These are phyloP conservation scores for Leptoteleia sp. DNA, from an alignment of 1,140 invertebrate species.

Conservation along the genomic window DNA sequence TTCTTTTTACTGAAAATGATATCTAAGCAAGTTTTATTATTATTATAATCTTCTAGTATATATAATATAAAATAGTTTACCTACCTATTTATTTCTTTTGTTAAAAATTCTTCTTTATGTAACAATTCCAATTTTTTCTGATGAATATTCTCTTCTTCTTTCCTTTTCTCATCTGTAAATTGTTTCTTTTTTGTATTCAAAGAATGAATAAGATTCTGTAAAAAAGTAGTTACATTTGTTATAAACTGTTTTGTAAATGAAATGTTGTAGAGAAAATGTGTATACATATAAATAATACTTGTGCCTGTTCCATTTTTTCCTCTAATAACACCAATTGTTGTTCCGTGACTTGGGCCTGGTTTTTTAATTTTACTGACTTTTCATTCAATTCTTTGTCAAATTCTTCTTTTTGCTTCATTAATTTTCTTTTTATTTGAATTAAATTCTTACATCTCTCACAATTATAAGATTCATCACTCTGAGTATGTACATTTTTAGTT, in stretches of 20 bases:
- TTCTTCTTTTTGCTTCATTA: conserved; percentile 73
- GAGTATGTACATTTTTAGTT: conserved; percentile 48
- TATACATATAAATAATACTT: no score
- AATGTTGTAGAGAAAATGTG: no score
- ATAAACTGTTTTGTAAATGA: no score
- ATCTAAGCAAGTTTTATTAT: no score
- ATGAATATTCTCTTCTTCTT: conserved; percentile 66
- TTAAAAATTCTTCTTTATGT: conserved; percentile 74
- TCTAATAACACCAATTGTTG: conserved; percentile 72
- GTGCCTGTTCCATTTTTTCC: conserved; percentile 73
- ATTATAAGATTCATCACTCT: conserved; percentile 47
- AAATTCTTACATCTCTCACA: conserved; percentile 64
- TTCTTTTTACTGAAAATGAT: no score
- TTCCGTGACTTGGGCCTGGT: conserved; percentile 69
- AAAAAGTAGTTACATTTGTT: conserved; percentile 4
- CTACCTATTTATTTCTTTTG: conserved; percentile 74
- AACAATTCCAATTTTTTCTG: conserved; percentile 73
- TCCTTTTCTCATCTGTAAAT: conserved; percentile 68
- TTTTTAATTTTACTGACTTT: conserved; percentile 73
- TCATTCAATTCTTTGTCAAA: conserved; percentile 69
- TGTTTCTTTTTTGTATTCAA: conserved; percentile 72
- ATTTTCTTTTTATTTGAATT: conserved; percentile 67
- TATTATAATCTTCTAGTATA: no score
- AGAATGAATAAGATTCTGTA: conserved; percentile 70
- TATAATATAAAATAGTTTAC: no score